Base-by-base conservation (phyloP, 2,888 invertebrate species). In the Aquatica leii region DNA sequence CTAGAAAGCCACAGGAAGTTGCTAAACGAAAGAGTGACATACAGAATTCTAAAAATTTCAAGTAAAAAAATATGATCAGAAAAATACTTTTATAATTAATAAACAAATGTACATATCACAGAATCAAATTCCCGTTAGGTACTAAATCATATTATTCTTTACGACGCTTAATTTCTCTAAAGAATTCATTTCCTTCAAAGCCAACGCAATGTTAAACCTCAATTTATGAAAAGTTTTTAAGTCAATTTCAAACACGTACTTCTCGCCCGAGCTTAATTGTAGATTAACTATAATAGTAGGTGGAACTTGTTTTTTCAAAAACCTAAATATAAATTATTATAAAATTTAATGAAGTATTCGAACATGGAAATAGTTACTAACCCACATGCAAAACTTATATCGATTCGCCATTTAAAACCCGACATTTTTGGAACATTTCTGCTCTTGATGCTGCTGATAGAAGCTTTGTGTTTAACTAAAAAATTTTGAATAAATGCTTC, bases 341-440 rank as follows among this genome's bases (percentile, higher is more conserved):
- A 46, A 58, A 58, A 60, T 53, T 31, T 55, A 40, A 49, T 48
- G 59, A 21, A 48, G 15, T 9, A 56, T 9, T 31, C 9, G 48
- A 57, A 31, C 35, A n/a, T n/a, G n/a, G n/a, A n/a, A n/a, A n/a
- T n/a, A n/a, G n/a, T n/a, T n/a, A 55, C 62, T 65, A 71, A 78
- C 79, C 76, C 77, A 65, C 74, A 72, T 54, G 70, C 67, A 70
- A 80, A 74, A 71, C 80, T 80, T 15, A 79, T 76, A 74, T 80
- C 79, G 60, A 80, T 74, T 71, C 75, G 74, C 77, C 78, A 78
- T 61, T 76, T 75, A 35, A 78, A 69, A 24, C 31, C 48, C 3
- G 49, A 50, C 31, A 59, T 50, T 51, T 20, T 63, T 53, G 53
- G 66, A 59, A 34, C 41, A 50, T 35, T 54, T 21, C 20, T 24